phyloP scores from a whole-genome alignment of 2,797 vertebrate genomes.

The Sebastiscus tertius region DNA sequence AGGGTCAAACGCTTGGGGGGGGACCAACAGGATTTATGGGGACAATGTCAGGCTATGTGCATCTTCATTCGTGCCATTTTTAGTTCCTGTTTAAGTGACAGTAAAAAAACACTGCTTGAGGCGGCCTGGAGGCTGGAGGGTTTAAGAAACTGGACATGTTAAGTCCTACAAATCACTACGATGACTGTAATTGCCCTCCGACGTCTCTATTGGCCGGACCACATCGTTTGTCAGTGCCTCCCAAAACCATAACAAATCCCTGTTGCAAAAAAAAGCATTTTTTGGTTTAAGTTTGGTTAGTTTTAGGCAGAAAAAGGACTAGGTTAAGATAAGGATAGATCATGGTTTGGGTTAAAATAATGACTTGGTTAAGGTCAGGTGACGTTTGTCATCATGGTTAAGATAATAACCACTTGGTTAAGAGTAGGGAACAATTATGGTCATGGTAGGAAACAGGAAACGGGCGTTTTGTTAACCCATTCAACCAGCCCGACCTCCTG shows the following conservation, averaged over 20 bases:
- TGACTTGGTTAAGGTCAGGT: conserved; percentile 2
- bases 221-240: background rate
- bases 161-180: background rate
- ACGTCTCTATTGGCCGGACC: background rate
- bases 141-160: background rate
- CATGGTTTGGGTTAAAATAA: conserved; percentile 14
- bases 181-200: background rate
- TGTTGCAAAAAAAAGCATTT: background rate
- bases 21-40: background rate
- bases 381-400: conserved; percentile 12
- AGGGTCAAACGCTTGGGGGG: background rate
- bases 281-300: background rate
- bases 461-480: background rate
- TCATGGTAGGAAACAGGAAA: conserved; percentile 18
- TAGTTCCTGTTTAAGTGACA: background rate
- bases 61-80: background rate
- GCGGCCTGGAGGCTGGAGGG: background rate
- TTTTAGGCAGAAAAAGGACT: background rate
- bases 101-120: background rate
- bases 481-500: background rate
- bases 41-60: background rate
- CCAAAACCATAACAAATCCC: background rate
- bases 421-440: background rate
- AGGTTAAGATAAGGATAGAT: background rate
- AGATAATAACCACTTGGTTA: conserved; percentile 11